Conservation (phyloP, 2,797 vertebrate species). For the Hipposideros larvatus region DNA sequence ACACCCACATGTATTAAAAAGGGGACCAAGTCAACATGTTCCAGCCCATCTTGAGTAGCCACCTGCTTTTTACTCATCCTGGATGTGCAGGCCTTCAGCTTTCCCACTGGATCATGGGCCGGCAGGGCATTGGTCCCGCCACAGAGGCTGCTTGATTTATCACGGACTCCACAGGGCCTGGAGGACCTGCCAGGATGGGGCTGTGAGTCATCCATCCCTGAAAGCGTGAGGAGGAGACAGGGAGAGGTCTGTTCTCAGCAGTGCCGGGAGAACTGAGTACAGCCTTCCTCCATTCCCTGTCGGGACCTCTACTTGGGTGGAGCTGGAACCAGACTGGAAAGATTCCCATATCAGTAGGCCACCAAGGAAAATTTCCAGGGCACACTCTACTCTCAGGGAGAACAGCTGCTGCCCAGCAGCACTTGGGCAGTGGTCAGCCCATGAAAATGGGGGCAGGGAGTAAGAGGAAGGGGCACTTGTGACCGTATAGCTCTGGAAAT, state of each 20-base stretch:
- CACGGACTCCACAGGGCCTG: neutral
- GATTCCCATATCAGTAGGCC: neutral
- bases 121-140: neutral
- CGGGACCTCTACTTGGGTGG: neutral
- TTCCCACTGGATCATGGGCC: accelerated
- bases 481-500: neutral
- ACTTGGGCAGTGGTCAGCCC: neutral
- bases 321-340: neutral
- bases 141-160: neutral
- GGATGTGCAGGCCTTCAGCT: too few species aligned
- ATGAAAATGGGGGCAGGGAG: neutral
- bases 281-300: neutral
- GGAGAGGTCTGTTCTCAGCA: neutral
- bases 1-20: neutral
- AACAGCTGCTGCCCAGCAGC: neutral
- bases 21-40: neutral
- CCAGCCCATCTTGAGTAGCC: neutral
- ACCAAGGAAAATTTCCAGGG: neutral
- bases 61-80: neutral
- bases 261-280: neutral
- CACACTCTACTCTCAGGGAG: neutral
- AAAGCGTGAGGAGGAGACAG: neutral
- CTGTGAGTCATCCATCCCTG: neutral
- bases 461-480: neutral
- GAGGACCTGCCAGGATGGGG: neutral